Evolutionary conservation across 2,888 invertebrate species (phyloP).

Genomic region (Pogonocherus hispidulus): DNA sequence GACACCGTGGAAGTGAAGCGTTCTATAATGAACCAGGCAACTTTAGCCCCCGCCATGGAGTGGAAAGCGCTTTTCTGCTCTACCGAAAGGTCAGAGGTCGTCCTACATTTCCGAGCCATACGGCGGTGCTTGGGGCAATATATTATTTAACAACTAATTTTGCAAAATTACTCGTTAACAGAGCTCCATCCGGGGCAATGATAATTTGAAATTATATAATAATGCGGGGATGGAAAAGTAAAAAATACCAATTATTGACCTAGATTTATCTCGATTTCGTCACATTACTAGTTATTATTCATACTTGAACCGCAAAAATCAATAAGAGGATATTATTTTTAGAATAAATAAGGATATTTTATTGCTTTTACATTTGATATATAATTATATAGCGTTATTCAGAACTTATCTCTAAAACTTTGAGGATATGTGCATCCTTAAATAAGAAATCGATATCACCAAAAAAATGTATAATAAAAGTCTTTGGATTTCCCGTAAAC

Average conservation of each 20-base stretch:
- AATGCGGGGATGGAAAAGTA: not conserved
- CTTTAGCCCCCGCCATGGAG: not conserved
- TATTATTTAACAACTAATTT: constrained; percentile 22
- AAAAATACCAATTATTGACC: not conserved
- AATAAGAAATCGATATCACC: too few relatives aligned
- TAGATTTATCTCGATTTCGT: not conserved
- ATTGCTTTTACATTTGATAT: too few relatives aligned
- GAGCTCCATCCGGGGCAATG: not conserved
- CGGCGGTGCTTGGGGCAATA: constrained; percentile 10
- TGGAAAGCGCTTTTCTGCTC: not conserved
- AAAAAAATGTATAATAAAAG: too few relatives aligned
- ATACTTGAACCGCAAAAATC: too few relatives aligned
- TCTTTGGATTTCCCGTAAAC: too few relatives aligned
- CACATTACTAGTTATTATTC: too few relatives aligned
- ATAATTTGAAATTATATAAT: constrained; percentile 5
- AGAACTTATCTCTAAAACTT: too few relatives aligned
- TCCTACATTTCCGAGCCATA: not conserved
- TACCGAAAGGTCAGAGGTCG: constrained; percentile 9
- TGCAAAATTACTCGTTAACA: constrained; percentile 14
- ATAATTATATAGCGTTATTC: too few relatives aligned
- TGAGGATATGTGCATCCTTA: too few relatives aligned
- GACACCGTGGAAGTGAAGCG: not conserved
- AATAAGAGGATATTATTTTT: too few relatives aligned
- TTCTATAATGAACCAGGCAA: constrained; percentile 1
- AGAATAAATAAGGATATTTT: too few relatives aligned